Conservation (phyloP, 92 coral and sea anemone species). For the Pocillopora meandrina region DNA sequence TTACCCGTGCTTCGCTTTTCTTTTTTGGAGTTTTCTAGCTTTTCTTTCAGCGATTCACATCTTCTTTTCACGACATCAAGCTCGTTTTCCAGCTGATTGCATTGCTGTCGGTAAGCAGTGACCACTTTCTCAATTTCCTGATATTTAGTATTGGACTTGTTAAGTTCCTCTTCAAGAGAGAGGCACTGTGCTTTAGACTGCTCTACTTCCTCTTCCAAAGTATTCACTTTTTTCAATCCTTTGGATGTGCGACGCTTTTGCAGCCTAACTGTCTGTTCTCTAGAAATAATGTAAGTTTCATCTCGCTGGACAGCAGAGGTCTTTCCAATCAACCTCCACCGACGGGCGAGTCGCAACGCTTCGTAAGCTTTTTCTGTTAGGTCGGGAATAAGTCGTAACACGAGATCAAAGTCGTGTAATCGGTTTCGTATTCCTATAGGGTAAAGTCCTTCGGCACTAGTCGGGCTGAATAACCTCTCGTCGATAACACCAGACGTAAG, state of each 20-base stretch:
- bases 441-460: constrained; percentile 75
- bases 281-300: constrained; percentile 66
- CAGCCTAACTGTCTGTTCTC: constrained; percentile 40
- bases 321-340: constrained; percentile 84
- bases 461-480: constrained; percentile 71
- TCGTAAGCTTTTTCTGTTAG: constrained; percentile 88
- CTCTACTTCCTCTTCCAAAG: constrained; percentile 72
- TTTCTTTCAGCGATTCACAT: constrained; percentile 77
- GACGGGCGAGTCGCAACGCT: constrained; percentile 83
- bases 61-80: constrained; percentile 73
- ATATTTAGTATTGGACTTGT: constrained; percentile 76
- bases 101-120: constrained; percentile 72
- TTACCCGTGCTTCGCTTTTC: constrained; percentile 50
- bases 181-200: constrained; percentile 75
- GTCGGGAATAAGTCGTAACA: constrained; percentile 88
- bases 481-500: constrained; percentile 80
- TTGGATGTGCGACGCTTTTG: constrained; percentile 52
- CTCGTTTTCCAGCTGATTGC: constrained; percentile 83
- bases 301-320: constrained; percentile 70
- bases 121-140: constrained; percentile 81
- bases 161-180: constrained; percentile 73
- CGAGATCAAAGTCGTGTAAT: constrained; percentile 83
- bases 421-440: constrained; percentile 78
- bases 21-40: constrained; percentile 71
- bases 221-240: constrained; percentile 51